Base-by-base conservation (phyloP, 2,113 vertebrate genomes). In the Neodon shergylaensis region DNA sequence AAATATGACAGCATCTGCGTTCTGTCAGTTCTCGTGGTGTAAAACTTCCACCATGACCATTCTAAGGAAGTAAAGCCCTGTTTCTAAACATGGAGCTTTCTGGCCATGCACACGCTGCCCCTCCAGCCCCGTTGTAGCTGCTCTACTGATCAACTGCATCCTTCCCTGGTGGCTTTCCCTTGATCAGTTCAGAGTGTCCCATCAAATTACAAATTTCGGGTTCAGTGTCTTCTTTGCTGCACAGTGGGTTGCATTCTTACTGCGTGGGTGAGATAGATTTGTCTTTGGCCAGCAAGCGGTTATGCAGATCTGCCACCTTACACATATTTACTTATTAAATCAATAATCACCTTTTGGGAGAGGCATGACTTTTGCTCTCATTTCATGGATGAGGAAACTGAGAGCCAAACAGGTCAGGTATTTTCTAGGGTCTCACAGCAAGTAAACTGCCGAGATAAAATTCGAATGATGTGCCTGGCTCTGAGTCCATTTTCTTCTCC, bases 401-500 rank as follows among this genome's bases (percentile, higher is more conserved):
- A 91, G 44, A 91, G 49, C 17, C 68, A 66, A 87, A 76, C 61
- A 83, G 1, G 44, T 93, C 33, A 93, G 92, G 39, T 66, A 70
- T 88, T 10, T 83, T 49, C 54, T 78, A 65, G 89, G 85, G 66
- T 91, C 66, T 70, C 16, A 44, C 17, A 63, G 39, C 63, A 39
- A 88, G 77, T 47, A 52, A 79, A 47, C n/a, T 78, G 72, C n/a
- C 91, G n/a, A 84, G 44, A 49, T 54, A 92, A 93, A 89, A 88
- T 77, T 93, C 77, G 93, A 78, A 88, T 84, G 5, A 88, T 79
- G 76, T 47, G 24, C 54, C 44, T 94, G 91, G 83, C 42, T 94
- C 49, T 22, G 36, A 77, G 63, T 88, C 19, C 44, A 21, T 77
- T 54, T 49, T 86, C 33, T 7, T 82, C 26, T 77, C 90, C 68